Percentiles rank a stretch among this genome's conserved stretches.
These are phyloP conservation scores for Theocolax elegans DNA, from an alignment of 1,140 invertebrate genomes.

Conservation along the genomic window DNA sequence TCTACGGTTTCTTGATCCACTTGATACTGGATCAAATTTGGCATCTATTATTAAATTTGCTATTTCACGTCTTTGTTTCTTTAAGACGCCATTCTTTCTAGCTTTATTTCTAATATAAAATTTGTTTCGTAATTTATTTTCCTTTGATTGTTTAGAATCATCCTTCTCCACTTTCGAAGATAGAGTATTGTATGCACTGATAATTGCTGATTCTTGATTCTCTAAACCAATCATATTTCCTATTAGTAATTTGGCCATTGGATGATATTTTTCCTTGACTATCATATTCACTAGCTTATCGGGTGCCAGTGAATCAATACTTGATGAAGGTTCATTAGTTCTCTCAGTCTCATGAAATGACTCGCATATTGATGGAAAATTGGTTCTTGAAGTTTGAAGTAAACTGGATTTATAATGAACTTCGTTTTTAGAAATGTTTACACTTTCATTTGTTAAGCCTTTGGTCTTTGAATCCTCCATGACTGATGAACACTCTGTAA, in stretches of 20 bases:
- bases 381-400: not conserved
- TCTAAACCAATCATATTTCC: conserved; percentile 60
- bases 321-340: not conserved
- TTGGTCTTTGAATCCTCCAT: conserved; percentile 5
- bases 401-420: conserved; percentile 10
- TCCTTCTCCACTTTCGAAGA: conserved; percentile 40
- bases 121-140: conserved; percentile 41
- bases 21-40: conserved; percentile 52
- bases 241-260: conserved; percentile 61
- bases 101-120: conserved; percentile 32
- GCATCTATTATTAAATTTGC: conserved; percentile 59
- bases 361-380: conserved; percentile 8
- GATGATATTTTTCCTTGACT: conserved; percentile 56
- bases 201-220: conserved; percentile 48
- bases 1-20: conserved; percentile 51
- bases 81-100: conserved; percentile 37
- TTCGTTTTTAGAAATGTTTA: conserved; percentile 10
- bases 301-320: conserved; percentile 53
- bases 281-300: conserved; percentile 60
- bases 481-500: not conserved
- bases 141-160: conserved; percentile 33
- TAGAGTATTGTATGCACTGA: conserved; percentile 51
- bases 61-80: conserved; percentile 55
- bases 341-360: conserved; percentile 29
- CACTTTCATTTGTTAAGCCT: conserved; percentile 9